Conservation (phyloP, 2,797 vertebrate genomes). For the Novumbra hubbsi region DNA sequence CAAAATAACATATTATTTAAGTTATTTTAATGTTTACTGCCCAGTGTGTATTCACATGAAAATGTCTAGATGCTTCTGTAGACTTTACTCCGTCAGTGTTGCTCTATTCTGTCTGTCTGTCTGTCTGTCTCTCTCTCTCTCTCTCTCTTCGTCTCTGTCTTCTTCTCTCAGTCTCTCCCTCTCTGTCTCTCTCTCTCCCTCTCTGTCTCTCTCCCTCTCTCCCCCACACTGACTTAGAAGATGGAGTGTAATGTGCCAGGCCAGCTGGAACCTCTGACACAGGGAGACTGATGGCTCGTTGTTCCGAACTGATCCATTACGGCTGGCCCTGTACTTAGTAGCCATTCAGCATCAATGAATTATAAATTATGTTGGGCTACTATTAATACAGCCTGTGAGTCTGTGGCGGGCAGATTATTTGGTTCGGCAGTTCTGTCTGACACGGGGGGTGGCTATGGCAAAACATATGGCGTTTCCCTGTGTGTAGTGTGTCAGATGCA, state of each 20-base stretch:
- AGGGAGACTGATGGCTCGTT: background rate
- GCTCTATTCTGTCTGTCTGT: background rate
- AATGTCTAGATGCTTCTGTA: too few species aligned
- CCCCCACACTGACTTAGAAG: background rate
- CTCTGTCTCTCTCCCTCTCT: background rate
- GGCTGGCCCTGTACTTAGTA: background rate
- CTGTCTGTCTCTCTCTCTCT: background rate
- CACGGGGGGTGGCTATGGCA: background rate
- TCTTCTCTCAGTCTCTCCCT: too few species aligned
- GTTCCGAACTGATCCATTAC: background rate
- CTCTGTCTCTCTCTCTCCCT: background rate
- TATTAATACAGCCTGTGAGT: conserved; percentile 4
- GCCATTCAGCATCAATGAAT: conserved; percentile 5
- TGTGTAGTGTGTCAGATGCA: too few species aligned
- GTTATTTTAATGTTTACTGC: too few species aligned
- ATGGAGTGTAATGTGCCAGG: background rate
- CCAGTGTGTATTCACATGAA: too few species aligned
- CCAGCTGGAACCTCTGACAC: conserved; percentile 1
- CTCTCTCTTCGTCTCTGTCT: background rate
- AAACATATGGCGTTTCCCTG: too few species aligned
- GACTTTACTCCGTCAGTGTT: too few species aligned
- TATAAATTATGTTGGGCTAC: background rate
- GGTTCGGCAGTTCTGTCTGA: background rate
- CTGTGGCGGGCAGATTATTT: background rate
- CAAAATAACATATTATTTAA: too few species aligned